A percentile compares a stretch with the other conserved stretches of the same genome.
Conservation (phyloP, 2,888 invertebrate species). For the Boloria euphrosyne region DNA sequence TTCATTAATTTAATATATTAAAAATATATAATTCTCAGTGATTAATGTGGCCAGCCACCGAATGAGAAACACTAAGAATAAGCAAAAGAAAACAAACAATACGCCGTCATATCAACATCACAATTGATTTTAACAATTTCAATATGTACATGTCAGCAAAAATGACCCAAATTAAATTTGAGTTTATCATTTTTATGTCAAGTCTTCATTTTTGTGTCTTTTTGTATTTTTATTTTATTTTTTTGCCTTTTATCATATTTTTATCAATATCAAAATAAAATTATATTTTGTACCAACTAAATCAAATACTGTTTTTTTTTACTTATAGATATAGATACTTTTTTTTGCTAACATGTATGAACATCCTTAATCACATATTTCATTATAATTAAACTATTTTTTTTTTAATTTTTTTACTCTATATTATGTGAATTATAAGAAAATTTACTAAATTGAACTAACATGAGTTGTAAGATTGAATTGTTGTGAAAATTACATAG, state of each 20-base stretch:
- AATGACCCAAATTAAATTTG: constrained; percentile 24
- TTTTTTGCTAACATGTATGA: constrained; percentile 33
- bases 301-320: background rate
- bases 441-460: constrained; percentile 34
- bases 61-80: constrained; percentile 53
- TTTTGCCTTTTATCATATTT: too few species aligned
- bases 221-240: background rate
- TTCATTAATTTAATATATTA: constrained; percentile 65
- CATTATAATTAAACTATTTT: constrained; percentile 25
- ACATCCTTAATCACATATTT: constrained; percentile 9
- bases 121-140: constrained; percentile 54
- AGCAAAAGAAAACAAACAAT: constrained; percentile 42
- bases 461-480: constrained; percentile 19
- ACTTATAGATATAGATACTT: background rate
- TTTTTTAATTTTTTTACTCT: constrained; percentile 22
- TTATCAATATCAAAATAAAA: background rate
- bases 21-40: constrained; percentile 70
- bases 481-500: constrained; percentile 11
- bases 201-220: background rate
- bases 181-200: background rate
- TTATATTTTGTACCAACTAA: constrained; percentile 8
- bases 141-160: constrained; percentile 42
- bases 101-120: constrained; percentile 52
- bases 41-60: constrained; percentile 78
- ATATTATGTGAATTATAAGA: constrained; percentile 19